phyloP scores from a whole-genome alignment of 1,140 invertebrate species.

The Rhagoletis pomonella region DNA sequence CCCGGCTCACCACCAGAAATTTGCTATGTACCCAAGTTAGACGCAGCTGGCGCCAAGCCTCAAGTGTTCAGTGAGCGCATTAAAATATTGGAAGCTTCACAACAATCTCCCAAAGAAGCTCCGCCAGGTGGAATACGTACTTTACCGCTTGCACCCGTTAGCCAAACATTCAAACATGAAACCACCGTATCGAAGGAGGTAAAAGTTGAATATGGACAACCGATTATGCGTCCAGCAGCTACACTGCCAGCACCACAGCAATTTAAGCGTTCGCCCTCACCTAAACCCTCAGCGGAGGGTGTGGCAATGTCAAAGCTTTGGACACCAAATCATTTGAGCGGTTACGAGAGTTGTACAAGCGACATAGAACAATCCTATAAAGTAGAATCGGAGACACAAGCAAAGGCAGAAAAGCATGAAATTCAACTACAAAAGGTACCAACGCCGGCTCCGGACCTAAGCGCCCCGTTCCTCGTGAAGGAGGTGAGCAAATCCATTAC shows the following conservation, averaged over 20 bases:
- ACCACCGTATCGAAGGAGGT: constrained; percentile 65
- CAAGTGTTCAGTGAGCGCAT: constrained; percentile 79
- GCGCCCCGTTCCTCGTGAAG: constrained; percentile 76
- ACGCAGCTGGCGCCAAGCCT: constrained; percentile 60
- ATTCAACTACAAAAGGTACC: constrained; percentile 69
- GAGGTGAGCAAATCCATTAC: constrained; percentile 73
- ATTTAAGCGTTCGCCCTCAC: constrained; percentile 68
- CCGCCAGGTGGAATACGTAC: constrained; percentile 79
- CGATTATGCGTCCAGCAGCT: constrained; percentile 71
- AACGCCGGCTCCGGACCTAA: constrained; percentile 73
- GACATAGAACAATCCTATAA: constrained; percentile 63
- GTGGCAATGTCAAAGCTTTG: constrained; percentile 80
- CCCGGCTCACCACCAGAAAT: constrained; percentile 85
- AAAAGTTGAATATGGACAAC: constrained; percentile 69
- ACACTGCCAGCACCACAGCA: constrained; percentile 67
- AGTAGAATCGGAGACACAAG: constrained; percentile 57
- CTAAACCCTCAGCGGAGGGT: constrained; percentile 77
- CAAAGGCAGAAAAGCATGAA: constrained; percentile 65
- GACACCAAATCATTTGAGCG: constrained; percentile 65
- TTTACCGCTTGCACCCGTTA: constrained; percentile 57
- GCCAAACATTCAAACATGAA: constrained; percentile 67
- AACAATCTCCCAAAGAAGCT: constrained; percentile 76
- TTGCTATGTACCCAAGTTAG: constrained; percentile 78
- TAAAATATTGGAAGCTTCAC: constrained; percentile 79
- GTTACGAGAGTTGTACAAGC: constrained; percentile 59